phyloP scores from a whole-genome alignment of 1,140 invertebrate species.

The Neodiprion lecontei region DNA sequence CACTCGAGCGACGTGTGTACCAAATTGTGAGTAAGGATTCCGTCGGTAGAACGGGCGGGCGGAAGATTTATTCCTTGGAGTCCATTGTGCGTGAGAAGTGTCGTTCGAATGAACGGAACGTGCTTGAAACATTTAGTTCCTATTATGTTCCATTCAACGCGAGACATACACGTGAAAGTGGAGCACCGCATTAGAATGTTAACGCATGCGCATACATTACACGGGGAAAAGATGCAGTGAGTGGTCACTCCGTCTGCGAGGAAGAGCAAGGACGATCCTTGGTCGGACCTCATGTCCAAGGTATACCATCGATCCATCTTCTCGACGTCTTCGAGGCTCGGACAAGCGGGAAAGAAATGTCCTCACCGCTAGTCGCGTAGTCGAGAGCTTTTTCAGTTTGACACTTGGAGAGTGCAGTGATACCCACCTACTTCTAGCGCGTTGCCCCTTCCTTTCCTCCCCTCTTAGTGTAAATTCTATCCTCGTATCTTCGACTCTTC shows the following conservation, averaged over 20 bases:
- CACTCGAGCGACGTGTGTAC: too few species aligned
- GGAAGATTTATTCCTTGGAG: conserved; percentile 5
- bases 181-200: conserved; percentile 16
- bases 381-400: conserved; percentile 15
- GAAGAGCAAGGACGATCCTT: conserved; percentile 5
- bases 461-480: background rate
- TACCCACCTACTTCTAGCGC: background rate
- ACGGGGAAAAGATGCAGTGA: conserved; percentile 4
- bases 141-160: conserved; percentile 11
- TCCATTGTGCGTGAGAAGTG: conserved; percentile 6
- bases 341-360: conserved; percentile 14
- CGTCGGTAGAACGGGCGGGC: background rate
- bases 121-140: conserved; percentile 14
- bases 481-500: too few species aligned
- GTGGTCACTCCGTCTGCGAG: conserved; percentile 7
- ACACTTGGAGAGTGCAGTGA: conserved; percentile 3
- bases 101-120: conserved; percentile 4
- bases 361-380: background rate
- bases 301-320: conserved; percentile 14
- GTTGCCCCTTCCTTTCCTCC: background rate
- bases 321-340: background rate
- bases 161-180: conserved; percentile 4
- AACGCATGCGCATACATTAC: conserved; percentile 15
- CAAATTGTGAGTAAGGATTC: background rate
- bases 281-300: conserved; percentile 9